Conservation (phyloP, 1,140 invertebrate species). For the Diorhabda carinulata region DNA sequence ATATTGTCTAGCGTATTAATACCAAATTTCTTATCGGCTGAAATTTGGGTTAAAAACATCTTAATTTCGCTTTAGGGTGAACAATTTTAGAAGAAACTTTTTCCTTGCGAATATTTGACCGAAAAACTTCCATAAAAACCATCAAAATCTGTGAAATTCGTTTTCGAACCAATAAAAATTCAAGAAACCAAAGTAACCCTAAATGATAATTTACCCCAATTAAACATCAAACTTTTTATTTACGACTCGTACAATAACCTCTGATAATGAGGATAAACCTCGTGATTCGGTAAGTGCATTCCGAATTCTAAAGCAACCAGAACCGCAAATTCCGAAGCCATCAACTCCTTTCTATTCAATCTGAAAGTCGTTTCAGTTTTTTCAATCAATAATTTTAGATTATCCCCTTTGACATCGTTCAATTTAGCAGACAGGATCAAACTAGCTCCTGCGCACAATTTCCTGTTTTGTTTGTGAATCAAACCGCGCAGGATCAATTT, state of each 20-base stretch:
- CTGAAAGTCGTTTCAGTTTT: slow-evolving; percentile 87
- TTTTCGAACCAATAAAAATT: no score
- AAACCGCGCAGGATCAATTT: slow-evolving; percentile 88
- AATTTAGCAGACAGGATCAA: slow-evolving; percentile 91
- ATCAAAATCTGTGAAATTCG: no score
- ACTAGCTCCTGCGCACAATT: slow-evolving; percentile 92
- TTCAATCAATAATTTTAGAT: slow-evolving; percentile 82
- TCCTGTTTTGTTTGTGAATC: slow-evolving; percentile 93
- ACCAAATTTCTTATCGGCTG: no score
- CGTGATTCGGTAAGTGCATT: slow-evolving; percentile 83
- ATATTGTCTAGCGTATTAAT: no score
- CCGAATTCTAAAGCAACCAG: slow-evolving; percentile 92
- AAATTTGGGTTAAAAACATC: no score
- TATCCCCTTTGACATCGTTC: slow-evolving; percentile 91
- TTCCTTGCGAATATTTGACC: no score
- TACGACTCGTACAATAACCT: slow-evolving; percentile 84
- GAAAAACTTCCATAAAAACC: no score
- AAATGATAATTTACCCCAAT: no score
- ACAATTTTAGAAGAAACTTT: no score
- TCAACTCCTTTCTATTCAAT: slow-evolving; percentile 85
- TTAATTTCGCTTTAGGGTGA: no score
- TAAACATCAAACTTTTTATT: slow-evolving; percentile 33
- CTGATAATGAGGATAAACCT: slow-evolving; percentile 93
- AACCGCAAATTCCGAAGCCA: slow-evolving; percentile 90
- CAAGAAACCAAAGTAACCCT: no score